Evolutionary conservation across 2,113 vertebrate genomes (phyloP).

Genomic region (Perognathus longimembris): DNA sequence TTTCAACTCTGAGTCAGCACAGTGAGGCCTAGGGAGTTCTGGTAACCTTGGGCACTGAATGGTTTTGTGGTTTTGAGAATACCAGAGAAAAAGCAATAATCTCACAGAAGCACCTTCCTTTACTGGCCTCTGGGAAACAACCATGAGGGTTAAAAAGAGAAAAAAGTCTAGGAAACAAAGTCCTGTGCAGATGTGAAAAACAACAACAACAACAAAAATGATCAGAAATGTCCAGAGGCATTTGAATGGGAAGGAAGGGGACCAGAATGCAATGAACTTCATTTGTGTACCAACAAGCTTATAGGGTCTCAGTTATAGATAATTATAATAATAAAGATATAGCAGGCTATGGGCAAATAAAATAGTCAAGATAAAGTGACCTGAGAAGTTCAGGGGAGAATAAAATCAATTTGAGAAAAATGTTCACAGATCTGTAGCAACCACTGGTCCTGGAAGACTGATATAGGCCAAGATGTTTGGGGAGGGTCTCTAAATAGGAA

Average conservation of each 20-base stretch:
- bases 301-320: background rate
- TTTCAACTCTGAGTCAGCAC: background rate
- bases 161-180: background rate
- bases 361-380: background rate
- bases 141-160: background rate
- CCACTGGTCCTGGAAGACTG: background rate
- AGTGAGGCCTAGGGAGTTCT: background rate
- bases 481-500: background rate
- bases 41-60: background rate
- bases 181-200: background rate
- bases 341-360: background rate
- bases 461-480: background rate
- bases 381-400: background rate
- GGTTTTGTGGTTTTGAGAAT: background rate
- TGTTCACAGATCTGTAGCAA: background rate
- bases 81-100: background rate
- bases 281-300: background rate
- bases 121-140: background rate
- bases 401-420: background rate
- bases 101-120: background rate
- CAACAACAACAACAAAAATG: constrained; percentile 19
- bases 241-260: background rate
- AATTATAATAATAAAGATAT: background rate
- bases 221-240: background rate
- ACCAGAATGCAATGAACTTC: background rate